Evolutionary conservation across 2,113 vertebrate genomes (phyloP).

Genomic region (Barnardius zonarius): DNA sequence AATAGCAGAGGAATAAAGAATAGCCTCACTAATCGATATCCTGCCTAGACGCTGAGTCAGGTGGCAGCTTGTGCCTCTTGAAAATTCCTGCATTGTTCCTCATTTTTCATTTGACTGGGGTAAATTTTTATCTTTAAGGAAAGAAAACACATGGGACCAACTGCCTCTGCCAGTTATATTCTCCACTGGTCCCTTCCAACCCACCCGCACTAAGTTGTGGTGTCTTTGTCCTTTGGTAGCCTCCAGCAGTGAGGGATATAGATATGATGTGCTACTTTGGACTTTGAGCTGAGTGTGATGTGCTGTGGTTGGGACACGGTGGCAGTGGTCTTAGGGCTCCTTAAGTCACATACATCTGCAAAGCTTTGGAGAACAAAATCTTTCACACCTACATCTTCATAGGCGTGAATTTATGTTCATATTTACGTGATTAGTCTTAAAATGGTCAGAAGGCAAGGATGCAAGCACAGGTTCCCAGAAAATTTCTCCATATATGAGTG

Average conservation of each 20-base stretch:
- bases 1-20: constrained; percentile 68
- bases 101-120: constrained; percentile 2
- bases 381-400: neutral
- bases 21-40: constrained; percentile 66
- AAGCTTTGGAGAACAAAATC: neutral
- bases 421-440: neutral
- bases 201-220: neutral
- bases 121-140: constrained; percentile 49
- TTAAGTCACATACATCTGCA: neutral
- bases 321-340: neutral
- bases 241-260: neutral
- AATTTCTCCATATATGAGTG: neutral
- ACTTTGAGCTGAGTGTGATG: neutral
- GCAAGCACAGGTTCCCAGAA: constrained; percentile 9
- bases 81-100: constrained; percentile 62
- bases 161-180: neutral
- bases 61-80: constrained; percentile 54
- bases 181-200: neutral
- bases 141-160: constrained; percentile 19
- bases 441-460: constrained; percentile 22
- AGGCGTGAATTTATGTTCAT: neutral
- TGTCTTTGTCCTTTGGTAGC: neutral
- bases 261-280: neutral
- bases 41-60: constrained; percentile 71
- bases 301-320: neutral